These are phyloP conservation scores for Ictalurus punctatus DNA, from an alignment of 2,113 vertebrate genomes.

Conservation along the genomic window DNA sequence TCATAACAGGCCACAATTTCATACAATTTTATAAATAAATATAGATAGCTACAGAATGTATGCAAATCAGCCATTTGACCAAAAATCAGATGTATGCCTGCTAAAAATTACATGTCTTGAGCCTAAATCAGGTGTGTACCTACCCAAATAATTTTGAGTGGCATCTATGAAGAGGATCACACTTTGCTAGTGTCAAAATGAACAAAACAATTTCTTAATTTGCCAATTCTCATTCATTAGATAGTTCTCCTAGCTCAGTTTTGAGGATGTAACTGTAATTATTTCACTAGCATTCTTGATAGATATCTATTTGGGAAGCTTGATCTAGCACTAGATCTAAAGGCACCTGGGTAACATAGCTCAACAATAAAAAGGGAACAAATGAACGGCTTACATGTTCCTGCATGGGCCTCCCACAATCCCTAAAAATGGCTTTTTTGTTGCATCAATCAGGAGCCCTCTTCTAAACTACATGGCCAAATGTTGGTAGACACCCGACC, in stretches of 20 bases:
- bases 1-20: not conserved
- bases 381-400: not conserved
- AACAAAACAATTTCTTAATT: not conserved
- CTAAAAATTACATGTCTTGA: not conserved
- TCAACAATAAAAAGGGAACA: not conserved
- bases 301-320: not conserved
- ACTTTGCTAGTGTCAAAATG: not conserved
- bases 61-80: not conserved
- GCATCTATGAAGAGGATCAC: not conserved
- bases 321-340: not conserved
- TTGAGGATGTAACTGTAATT: not conserved
- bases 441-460: not conserved
- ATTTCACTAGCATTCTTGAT: too few relatives aligned
- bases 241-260: not conserved
- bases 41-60: not conserved
- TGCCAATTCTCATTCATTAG: not conserved
- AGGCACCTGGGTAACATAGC: not conserved
- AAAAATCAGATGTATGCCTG: not conserved
- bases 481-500: not conserved
- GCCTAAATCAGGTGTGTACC: not conserved
- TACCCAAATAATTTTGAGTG: not conserved
- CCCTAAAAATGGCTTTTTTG: not conserved
- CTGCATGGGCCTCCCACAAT: too few relatives aligned
- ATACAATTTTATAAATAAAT: not conserved
- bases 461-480: not conserved